Percentiles rank a stretch among this genome's conserved stretches.
phyloP scores from a whole-genome alignment of 2,797 vertebrate genomes.

The Chromobotia macracanthus region DNA sequence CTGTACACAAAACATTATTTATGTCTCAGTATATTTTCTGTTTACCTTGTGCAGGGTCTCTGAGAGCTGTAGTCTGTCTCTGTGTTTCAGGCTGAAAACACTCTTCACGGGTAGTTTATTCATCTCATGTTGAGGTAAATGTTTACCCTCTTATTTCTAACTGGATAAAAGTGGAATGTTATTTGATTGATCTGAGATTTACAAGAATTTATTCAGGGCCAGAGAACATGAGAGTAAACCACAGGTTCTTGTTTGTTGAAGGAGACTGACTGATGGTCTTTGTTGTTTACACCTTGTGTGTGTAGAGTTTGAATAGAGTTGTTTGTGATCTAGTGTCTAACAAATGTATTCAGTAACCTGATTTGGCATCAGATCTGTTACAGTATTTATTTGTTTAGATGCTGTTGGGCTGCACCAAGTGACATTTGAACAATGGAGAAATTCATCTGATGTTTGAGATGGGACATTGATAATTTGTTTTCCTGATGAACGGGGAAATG shows the following conservation, averaged over 20 bases:
- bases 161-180: not conserved
- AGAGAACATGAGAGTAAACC: not conserved
- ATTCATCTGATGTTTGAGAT: constrained; percentile 64
- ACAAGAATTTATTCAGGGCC: not conserved
- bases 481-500: constrained; percentile 52
- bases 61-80: not conserved
- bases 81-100: not conserved
- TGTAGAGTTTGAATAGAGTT: no score
- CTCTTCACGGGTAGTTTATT: not conserved
- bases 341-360: no score
- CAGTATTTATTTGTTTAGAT: no score
- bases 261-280: no score
- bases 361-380: no score
- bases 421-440: constrained; percentile 66
- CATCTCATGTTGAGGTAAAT: not conserved
- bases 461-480: constrained; percentile 69
- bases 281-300: no score
- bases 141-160: not conserved
- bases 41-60: not conserved
- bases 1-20: no score
- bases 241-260: not conserved
- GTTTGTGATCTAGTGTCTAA: no score
- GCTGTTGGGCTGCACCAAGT: no score
- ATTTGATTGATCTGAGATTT: not conserved
- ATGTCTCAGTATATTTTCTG: not conserved